Evolutionary conservation across 2,888 invertebrate genomes (phyloP).

Genomic region (Leucozona laternaria): DNA sequence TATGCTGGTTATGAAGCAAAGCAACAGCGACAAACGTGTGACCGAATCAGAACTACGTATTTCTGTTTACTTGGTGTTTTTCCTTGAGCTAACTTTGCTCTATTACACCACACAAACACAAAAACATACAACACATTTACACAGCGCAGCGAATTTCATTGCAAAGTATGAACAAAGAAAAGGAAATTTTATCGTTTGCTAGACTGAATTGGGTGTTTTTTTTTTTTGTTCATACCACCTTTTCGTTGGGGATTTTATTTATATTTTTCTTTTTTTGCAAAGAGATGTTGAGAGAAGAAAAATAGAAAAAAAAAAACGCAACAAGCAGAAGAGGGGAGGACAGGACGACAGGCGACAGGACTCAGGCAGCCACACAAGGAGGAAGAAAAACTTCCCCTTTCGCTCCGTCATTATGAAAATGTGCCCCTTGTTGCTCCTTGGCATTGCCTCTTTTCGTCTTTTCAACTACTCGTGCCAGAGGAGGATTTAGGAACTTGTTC

Average conservation of each 20-base stretch:
- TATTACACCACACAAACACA: conserved; percentile 29
- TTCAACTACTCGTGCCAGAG: conserved; percentile 17
- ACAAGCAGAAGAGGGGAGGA: conserved; percentile 56
- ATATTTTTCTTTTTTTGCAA: conserved; percentile 27
- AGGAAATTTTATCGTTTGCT: conserved; percentile 70
- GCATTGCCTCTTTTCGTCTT: conserved; percentile 34
- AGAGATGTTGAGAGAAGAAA: conserved; percentile 25
- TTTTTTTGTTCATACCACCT: conserved; percentile 22
- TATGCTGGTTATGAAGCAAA: conserved; percentile 16
- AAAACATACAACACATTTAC: conserved; percentile 10
- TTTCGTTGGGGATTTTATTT: conserved; percentile 32
- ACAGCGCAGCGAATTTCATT: conserved; percentile 54
- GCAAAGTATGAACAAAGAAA: conserved; percentile 72
- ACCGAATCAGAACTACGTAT: conserved; percentile 55
- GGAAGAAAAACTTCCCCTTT: conserved; percentile 67
- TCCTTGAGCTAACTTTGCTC: conserved; percentile 54
- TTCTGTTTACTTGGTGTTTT: conserved; percentile 73
- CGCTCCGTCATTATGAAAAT: conserved; percentile 70
- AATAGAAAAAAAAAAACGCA: conserved; percentile 66
- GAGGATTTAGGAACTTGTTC: conserved; percentile 58
- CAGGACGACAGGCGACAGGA: conserved; percentile 24
- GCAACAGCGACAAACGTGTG: conserved; percentile 41
- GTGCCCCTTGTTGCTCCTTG: conserved; percentile 74
- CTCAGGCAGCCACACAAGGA: conserved; percentile 9
- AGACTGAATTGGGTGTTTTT: conserved; percentile 59